phyloP scores from a whole-genome alignment of 2,113 vertebrate species.

The Labeo catla region DNA sequence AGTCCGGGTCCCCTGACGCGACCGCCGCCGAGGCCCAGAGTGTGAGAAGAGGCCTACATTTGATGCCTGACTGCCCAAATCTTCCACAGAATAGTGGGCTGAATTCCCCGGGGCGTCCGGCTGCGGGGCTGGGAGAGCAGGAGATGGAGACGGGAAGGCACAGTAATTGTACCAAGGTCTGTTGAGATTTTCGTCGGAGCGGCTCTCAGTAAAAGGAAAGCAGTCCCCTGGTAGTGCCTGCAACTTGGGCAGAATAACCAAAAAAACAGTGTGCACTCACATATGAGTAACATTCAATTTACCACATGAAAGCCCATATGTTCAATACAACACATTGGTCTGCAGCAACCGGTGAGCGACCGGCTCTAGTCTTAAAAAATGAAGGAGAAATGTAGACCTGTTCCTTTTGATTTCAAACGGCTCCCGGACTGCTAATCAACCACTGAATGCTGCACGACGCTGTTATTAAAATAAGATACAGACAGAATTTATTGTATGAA shows the following conservation, averaged over 20 bases:
- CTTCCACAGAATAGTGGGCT: constrained; percentile 80
- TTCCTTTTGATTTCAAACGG: constrained; percentile 59
- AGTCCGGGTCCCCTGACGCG: constrained; percentile 68
- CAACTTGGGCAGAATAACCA: constrained; percentile 79
- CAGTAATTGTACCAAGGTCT: constrained; percentile 88
- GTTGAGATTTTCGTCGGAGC: constrained; percentile 82
- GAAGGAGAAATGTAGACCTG: constrained; percentile 59
- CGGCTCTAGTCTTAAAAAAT: constrained; percentile 68
- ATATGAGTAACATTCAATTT: constrained; percentile 87
- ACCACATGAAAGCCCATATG: constrained; percentile 82
- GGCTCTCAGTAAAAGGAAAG: constrained; percentile 84
- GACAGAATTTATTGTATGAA: not conserved
- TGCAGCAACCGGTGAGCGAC: constrained; percentile 65
- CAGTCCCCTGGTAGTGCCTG: constrained; percentile 78
- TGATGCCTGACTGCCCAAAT: constrained; percentile 89
- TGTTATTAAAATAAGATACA: not conserved
- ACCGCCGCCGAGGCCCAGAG: constrained; percentile 71
- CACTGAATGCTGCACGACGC: not conserved
- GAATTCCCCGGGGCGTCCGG: constrained; percentile 81
- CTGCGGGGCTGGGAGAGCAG: constrained; percentile 80
- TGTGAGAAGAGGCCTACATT: constrained; percentile 82
- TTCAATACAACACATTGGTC: constrained; percentile 75
- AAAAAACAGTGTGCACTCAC: constrained; percentile 83
- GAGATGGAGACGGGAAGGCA: constrained; percentile 81
- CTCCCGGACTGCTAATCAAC: constrained; percentile 28